These are phyloP conservation scores for Sisor rabdophorus DNA, from an alignment of 2,113 vertebrate genomes.

Conservation along the genomic window DNA sequence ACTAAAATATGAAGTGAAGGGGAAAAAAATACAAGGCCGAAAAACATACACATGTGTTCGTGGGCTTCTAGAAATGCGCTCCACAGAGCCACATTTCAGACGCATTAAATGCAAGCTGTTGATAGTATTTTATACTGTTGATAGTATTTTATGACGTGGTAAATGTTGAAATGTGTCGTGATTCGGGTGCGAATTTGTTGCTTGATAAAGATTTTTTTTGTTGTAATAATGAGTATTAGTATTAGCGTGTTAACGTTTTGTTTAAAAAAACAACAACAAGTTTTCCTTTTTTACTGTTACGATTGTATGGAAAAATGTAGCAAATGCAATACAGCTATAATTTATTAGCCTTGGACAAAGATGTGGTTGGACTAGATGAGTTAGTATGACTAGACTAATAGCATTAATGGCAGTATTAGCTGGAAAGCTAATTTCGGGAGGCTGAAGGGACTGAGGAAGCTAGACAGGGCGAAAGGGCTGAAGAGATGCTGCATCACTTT, in stretches of 20 bases:
- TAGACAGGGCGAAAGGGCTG: too few species aligned
- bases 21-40: slow-evolving; percentile 41
- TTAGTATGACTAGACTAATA: not conserved
- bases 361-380: not conserved
- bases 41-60: slow-evolving; percentile 28
- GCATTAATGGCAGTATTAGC: not conserved
- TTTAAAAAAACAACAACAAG: too few species aligned
- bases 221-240: too few species aligned
- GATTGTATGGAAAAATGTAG: too few species aligned
- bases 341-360: too few species aligned
- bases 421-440: not conserved
- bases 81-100: slow-evolving; percentile 19
- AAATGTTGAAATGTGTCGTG: not conserved
- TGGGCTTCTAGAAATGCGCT: slow-evolving; percentile 22
- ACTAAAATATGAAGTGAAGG: slow-evolving; percentile 59
- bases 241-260: too few species aligned
- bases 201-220: too few species aligned
- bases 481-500: not conserved
- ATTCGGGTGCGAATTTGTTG: not conserved
- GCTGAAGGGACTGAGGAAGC: too few species aligned
- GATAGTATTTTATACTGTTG: not conserved
- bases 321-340: not conserved
- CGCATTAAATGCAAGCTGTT: not conserved
- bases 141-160: too few species aligned
- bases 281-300: too few species aligned